These are phyloP conservation scores for Betta splendens DNA, from an alignment of 2,797 vertebrate genomes.

Conservation along the genomic window DNA sequence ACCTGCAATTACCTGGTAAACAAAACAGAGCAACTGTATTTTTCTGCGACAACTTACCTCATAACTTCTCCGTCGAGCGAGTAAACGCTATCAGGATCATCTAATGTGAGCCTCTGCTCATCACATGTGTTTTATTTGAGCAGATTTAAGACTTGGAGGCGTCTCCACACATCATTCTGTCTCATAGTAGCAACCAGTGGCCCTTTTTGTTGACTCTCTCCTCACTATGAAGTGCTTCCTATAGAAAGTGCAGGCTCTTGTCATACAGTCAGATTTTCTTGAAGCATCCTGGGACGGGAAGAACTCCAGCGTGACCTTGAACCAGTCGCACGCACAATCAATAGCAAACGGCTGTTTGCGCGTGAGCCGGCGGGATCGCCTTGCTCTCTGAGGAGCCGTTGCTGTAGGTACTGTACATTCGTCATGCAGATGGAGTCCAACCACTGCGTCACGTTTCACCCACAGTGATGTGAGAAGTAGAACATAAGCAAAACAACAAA, in stretches of 20 bases:
- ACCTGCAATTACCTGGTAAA: too few relatives aligned
- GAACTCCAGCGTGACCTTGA: slow-evolving; percentile 57
- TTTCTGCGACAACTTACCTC: too few relatives aligned
- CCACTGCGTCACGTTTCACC: slow-evolving; percentile 54
- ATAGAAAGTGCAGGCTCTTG: slow-evolving; percentile 3
- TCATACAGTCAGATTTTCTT: slow-evolving; percentile 13
- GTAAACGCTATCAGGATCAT: too few relatives aligned
- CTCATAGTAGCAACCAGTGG: background rate
- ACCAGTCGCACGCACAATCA: slow-evolving; percentile 61
- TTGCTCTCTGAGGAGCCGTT: slow-evolving; percentile 53
- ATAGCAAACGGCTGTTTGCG: slow-evolving; percentile 53
- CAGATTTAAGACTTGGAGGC: too few relatives aligned
- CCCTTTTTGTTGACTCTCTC: slow-evolving; percentile 13
- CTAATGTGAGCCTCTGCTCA: too few relatives aligned
- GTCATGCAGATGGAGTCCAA: slow-evolving; percentile 59
- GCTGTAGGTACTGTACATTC: slow-evolving; percentile 36
- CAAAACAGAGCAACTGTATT: too few relatives aligned
- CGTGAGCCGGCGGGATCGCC: slow-evolving; percentile 45
- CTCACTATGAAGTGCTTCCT: background rate
- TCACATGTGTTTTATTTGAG: too few relatives aligned
- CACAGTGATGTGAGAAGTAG: slow-evolving; percentile 54
- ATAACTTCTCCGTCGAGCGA: too few relatives aligned
- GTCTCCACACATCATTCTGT: background rate
- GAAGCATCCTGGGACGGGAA: slow-evolving; percentile 26
- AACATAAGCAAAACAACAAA: slow-evolving; percentile 54